These are phyloP conservation scores for Drosophila trichaetosa DNA, from an alignment of 2,888 invertebrate genomes.

Conservation along the genomic window DNA sequence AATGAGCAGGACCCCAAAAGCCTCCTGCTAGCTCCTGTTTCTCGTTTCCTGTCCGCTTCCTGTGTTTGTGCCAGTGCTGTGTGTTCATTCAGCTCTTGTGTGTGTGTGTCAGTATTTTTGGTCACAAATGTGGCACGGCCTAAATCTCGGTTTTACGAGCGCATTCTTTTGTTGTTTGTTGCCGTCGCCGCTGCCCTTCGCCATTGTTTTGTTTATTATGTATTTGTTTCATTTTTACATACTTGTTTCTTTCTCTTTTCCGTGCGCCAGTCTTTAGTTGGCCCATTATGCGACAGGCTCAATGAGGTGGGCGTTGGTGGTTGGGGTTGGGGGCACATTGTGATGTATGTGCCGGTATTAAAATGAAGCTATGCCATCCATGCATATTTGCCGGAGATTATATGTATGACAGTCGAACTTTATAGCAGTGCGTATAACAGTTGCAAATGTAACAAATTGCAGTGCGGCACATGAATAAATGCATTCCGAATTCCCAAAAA, in stretches of 20 bases:
- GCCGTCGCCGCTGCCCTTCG: slow-evolving; percentile 55
- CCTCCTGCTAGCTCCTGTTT: slow-evolving; percentile 6
- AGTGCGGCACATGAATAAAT: slow-evolving; percentile 69
- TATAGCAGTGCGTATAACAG: slow-evolving; percentile 26
- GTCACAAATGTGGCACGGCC: slow-evolving; percentile 80
- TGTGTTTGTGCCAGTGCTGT: slow-evolving; percentile 26
- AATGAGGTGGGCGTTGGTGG: slow-evolving; percentile 9
- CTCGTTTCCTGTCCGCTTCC: slow-evolving; percentile 36
- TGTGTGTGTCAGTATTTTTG: slow-evolving; percentile 52
- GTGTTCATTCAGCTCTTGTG: slow-evolving; percentile 14
- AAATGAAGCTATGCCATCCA: slow-evolving; percentile 39
- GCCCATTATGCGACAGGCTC: slow-evolving; percentile 56
- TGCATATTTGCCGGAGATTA: slow-evolving; percentile 37
- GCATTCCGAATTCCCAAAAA: slow-evolving; percentile 47
- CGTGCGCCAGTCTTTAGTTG: slow-evolving; percentile 65
- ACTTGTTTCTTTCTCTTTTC: slow-evolving; percentile 50
- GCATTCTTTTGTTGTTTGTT: slow-evolving; percentile 66
- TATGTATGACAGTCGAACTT: slow-evolving; percentile 22
- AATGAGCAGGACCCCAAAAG: slow-evolving; percentile 69
- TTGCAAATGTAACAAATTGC: slow-evolving; percentile 62
- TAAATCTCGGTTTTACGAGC: slow-evolving; percentile 80
- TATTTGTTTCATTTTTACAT: slow-evolving; percentile 78
- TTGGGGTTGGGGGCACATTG: slow-evolving; percentile 2
- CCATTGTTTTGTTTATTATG: slow-evolving; percentile 78
- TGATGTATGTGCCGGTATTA: slow-evolving; percentile 58